These are phyloP conservation scores for Tortricodes alternella DNA, from an alignment of 2,888 invertebrate species.

Conservation along the genomic window DNA sequence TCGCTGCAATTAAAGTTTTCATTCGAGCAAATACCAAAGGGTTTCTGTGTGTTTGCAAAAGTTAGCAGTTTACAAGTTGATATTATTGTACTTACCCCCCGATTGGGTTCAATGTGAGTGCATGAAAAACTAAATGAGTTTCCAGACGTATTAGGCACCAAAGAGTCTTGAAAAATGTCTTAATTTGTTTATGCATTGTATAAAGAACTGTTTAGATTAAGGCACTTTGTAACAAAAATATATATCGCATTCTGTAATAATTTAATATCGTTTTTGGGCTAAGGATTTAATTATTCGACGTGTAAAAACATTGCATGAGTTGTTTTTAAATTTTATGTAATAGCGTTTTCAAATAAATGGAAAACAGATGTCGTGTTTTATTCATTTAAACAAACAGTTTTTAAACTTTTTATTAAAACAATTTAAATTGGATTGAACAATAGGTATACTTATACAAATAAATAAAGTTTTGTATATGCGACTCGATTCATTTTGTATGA, in stretches of 20 bases:
- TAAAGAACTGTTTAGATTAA: not conserved
- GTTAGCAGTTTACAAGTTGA: too few relatives aligned
- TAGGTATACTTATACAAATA: constrained; percentile 40
- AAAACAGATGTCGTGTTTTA: constrained; percentile 33
- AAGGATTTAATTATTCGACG: constrained; percentile 36
- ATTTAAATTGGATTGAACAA: constrained; percentile 41
- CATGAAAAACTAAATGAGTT: not conserved
- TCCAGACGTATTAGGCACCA: not conserved
- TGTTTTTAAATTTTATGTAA: constrained; percentile 59
- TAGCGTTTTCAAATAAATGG: constrained; percentile 64
- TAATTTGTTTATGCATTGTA: too few relatives aligned
- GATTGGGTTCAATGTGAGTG: too few relatives aligned
- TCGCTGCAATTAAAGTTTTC: too few relatives aligned
- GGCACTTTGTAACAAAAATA: constrained; percentile 15
- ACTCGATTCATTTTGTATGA: constrained; percentile 69
- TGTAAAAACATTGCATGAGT: constrained; percentile 32
- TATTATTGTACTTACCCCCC: too few relatives aligned
- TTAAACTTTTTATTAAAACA: constrained; percentile 34
- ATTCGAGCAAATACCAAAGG: too few relatives aligned
- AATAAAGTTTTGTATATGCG: constrained; percentile 45
- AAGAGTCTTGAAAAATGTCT: not conserved
- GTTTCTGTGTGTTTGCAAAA: too few relatives aligned
- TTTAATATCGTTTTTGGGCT: constrained; percentile 36
- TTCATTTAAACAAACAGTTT: constrained; percentile 14
- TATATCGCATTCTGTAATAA: constrained; percentile 4